These are phyloP conservation scores for Bujurquina vittata DNA, from an alignment of 2,113 vertebrate species.

Conservation along the genomic window DNA sequence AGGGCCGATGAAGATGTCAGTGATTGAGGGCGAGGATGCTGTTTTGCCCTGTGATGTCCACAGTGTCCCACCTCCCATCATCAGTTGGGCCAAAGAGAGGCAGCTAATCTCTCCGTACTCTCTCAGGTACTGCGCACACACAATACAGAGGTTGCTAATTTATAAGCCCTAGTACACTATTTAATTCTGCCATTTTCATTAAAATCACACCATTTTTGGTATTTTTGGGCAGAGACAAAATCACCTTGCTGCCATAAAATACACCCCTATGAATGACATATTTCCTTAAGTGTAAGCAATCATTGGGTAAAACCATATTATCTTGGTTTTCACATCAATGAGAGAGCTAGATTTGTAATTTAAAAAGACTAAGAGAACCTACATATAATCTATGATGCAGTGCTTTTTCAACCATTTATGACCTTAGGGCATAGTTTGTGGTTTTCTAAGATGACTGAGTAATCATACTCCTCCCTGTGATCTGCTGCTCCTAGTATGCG, in stretches of 20 bases:
- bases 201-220: neutral
- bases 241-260: neutral
- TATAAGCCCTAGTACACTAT: neutral
- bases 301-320: neutral
- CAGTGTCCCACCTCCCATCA: conserved; percentile 89
- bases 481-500: conserved; percentile 34
- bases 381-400: neutral
- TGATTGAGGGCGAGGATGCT: conserved; percentile 85
- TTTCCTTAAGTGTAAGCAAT: neutral
- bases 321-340: neutral
- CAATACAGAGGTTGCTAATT: neutral
- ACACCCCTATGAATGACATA: fast-evolving
- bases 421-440: conserved; percentile 55
- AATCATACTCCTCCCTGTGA: conserved; percentile 60
- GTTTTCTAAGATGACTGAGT: conserved; percentile 61
- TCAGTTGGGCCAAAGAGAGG: conserved; percentile 93
- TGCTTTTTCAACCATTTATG: conserved; percentile 5
- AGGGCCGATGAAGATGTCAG: conserved; percentile 82
- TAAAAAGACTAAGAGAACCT: neutral
- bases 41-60: conserved; percentile 91
- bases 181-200: neutral
- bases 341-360: neutral
- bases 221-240: neutral
- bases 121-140: conserved; percentile 80
- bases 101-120: conserved; percentile 96